Conservation (phyloP, 2,113 vertebrate genomes). For the Grammomys surdaster region DNA sequence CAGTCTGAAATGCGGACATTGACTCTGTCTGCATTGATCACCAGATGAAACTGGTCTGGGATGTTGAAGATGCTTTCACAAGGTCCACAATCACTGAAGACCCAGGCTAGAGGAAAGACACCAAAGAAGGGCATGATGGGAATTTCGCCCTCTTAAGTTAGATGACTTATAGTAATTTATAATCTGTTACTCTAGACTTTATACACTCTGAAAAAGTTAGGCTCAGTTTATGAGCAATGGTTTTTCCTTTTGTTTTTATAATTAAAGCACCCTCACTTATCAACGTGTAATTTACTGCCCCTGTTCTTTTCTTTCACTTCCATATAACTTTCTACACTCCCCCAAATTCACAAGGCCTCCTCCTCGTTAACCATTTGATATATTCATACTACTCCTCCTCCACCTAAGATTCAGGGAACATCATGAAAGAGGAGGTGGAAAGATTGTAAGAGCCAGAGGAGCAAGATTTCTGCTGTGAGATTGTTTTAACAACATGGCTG, state of each 20-base stretch:
- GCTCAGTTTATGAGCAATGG: not conserved
- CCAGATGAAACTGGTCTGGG: not conserved
- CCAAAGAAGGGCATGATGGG: not conserved
- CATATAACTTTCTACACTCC: not conserved
- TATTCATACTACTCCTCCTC: not conserved
- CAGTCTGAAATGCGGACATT: not conserved
- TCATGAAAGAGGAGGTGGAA: not conserved
- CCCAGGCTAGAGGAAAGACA: not conserved
- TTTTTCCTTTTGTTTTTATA: not conserved
- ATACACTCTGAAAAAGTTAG: not conserved
- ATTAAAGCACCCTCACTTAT: not conserved
- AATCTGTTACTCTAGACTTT: not conserved
- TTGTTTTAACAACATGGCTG: not conserved
- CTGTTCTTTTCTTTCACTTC: not conserved
- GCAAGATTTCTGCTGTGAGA: not conserved
- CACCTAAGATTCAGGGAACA: not conserved
- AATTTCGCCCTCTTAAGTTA: not conserved
- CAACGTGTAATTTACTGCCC: not conserved
- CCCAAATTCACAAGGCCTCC: not conserved
- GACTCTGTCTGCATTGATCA: not conserved
- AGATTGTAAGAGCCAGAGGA: not conserved
- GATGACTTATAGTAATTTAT: not conserved
- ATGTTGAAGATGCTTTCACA: not conserved
- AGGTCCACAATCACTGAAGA: not conserved
- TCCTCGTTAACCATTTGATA: not conserved